Base-by-base conservation (phyloP, 1,140 invertebrate species). In the Latrodectus geometricus region DNA sequence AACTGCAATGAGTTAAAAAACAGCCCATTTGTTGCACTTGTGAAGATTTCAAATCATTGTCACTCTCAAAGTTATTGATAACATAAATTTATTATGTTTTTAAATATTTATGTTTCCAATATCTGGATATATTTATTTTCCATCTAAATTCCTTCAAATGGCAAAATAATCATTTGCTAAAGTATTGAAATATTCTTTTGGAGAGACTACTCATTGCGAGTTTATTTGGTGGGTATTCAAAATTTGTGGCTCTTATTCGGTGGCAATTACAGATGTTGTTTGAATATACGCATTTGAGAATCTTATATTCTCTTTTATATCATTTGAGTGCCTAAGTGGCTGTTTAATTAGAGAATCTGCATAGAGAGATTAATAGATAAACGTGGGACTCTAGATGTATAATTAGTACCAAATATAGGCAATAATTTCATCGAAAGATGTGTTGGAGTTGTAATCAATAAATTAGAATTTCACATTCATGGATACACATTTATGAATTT, bases 251-350 rank as follows among this genome's bases (percentile, higher is more conserved):
- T 77, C 83, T 86, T 86, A 77, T 56, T 17, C 12, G 12, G 35
- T 50, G 54, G 21, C 49, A 73, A 82, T 35, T 52, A 48, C 15
- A 72, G 52, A n/a, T 50, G 66, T 85, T 77, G 11, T 76, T 50
- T 61, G 9, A 14, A n/a, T 15, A 23, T 49, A 65, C 35, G 50
- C 66, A 77, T 56, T 77, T 86, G 74, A 86, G 74, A 74, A 74
- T 77, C 56, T 69, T 20, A 70, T n/a, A 70, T 69, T 78, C 15
- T 86, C 83, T 76, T 86, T 86, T 20, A 86, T 86, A 86, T 86
- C 83, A 86, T 69, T 86, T 86, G 74, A 86, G 83, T 86, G 83
- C 83, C 83, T 86, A 86, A 74, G 21, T 70, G 83, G 83, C 83
- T 77, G 66, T 76, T 77, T 77, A 68, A 86, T 70, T 86, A 86